Conservation (phyloP, 1,140 invertebrate genomes). For the Lethrus apterus region DNA sequence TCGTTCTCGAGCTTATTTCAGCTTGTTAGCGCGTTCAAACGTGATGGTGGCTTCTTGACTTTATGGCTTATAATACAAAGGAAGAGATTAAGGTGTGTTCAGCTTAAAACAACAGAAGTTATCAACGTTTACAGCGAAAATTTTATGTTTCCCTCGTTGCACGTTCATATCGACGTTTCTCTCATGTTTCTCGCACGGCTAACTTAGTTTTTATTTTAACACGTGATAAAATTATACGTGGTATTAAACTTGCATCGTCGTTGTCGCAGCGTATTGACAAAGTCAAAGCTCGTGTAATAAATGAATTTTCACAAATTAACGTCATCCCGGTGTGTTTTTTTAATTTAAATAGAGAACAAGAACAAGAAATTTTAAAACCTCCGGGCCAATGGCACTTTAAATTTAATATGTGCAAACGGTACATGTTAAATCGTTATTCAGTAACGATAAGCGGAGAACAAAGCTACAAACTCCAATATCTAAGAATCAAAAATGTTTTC, state of each 20-base stretch:
- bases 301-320: background rate
- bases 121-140: conserved; percentile 15
- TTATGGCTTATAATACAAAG: conserved; percentile 12
- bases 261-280: too few species aligned
- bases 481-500: too few species aligned
- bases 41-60: conserved; percentile 12
- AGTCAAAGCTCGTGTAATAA: background rate
- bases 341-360: too few species aligned
- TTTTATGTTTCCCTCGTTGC: conserved; percentile 14
- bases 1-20: too few species aligned
- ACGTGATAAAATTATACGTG: conserved; percentile 9
- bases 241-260: conserved; percentile 11
- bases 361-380: too few species aligned
- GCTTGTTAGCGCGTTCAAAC: too few species aligned
- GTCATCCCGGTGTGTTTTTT: too few species aligned
- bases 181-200: background rate
- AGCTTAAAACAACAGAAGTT: conserved; percentile 12
- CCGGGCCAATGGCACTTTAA: too few species aligned
- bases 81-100: conserved; percentile 13
- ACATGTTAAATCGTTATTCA: too few species aligned
- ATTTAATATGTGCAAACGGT: too few species aligned
- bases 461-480: too few species aligned
- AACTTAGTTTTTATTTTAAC: conserved; percentile 11
- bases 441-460: too few species aligned
- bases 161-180: conserved; percentile 11